Evolutionary conservation across 1,140 invertebrate species (phyloP).

Genomic region (Cyphomyrmex costatus): DNA sequence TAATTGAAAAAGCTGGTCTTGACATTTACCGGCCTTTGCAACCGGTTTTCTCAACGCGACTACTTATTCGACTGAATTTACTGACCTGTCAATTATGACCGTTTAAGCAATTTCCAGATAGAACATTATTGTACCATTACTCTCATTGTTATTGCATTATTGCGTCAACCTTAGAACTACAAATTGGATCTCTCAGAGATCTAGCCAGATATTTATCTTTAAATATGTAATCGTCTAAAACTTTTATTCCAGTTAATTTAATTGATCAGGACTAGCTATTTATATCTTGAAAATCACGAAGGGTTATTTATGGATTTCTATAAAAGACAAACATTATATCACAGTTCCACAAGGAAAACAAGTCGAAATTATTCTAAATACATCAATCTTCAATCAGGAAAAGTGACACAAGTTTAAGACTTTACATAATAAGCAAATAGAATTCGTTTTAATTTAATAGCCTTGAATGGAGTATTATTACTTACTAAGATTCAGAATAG

Average conservation of each 20-base stretch:
- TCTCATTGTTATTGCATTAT: constrained; percentile 11
- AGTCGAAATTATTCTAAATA: no score
- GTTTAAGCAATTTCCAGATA: background rate
- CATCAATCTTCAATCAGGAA: no score
- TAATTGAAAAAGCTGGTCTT: constrained; percentile 11
- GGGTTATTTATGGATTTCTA: background rate
- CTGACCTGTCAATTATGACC: background rate
- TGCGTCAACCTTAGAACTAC: background rate
- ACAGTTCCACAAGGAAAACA: background rate
- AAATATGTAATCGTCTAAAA: background rate
- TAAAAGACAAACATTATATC: background rate
- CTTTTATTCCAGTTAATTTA: background rate
- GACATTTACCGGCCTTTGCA: background rate
- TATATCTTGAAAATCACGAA: background rate
- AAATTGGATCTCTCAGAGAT: background rate
- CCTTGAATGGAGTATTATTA: no score
- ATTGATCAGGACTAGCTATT: background rate
- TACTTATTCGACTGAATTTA: background rate
- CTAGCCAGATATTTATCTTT: background rate
- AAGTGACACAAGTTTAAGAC: no score
- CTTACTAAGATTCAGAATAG: no score
- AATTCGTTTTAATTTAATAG: no score
- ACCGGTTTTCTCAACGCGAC: background rate
- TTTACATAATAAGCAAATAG: no score
- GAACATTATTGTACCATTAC: background rate